Evolutionary conservation across 2,888 invertebrate genomes (phyloP), one percentile per base, ranked within the genome.

Genomic region (Drosophila fungiperda): DNA sequence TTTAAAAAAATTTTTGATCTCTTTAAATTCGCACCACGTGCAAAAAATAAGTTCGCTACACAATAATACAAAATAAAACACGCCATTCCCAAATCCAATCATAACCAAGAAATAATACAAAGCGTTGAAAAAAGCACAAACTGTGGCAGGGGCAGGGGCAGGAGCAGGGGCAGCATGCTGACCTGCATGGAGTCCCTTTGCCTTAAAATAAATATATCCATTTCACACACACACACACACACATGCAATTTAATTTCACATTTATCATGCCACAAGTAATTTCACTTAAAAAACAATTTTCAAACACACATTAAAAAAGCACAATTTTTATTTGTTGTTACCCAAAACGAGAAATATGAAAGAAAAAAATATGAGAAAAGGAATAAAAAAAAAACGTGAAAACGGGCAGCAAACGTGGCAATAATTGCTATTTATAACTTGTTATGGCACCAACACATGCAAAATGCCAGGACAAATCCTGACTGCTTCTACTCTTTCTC

Each of bases 351-450:
- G 87, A 90, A 79, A 80, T 76, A 58, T 65, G 65, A 58, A 63
- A 42, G 26, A 32, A 20, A 26, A 32, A 35, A 33, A 23, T 15
- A n/a, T 29, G 29, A 45, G 42, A 32, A 32, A 15, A 29, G 33
- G 53, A 33, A 45, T 45, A 60, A 57, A 49, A 40, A 60, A 57
- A 49, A 40, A 55, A 35, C 29, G 3, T 11, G 17, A 58, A 65
- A 61, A 35, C 55, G 29, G 49, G 62, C 63, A 66, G 66, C 62
- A 64, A 80, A 71, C 80, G 68, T 82, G 80, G 76, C 68, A 73
- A 88, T 89, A 89, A 87, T 90, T 88, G 84, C 84, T 76, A 84
- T 87, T 87, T 87, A 87, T 87, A 90, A 90, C 87, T 89, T 87
- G 87, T 90, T 87, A 87, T 82, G 78, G 82, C 80, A 82, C 84